Conservation (phyloP, 2,888 invertebrate species). For the Hoplodrina ambigua region DNA sequence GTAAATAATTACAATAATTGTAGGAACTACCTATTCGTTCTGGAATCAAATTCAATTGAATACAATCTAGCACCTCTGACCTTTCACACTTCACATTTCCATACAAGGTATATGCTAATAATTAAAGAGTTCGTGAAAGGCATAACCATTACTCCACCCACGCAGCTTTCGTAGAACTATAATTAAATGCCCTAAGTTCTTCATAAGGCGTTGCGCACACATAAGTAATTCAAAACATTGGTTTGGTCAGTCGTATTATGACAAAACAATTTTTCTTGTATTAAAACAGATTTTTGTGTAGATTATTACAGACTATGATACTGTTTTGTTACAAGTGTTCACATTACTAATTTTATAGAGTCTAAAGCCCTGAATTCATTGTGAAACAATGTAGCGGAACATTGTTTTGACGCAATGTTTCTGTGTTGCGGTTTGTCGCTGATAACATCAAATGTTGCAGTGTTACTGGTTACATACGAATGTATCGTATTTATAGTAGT, state of each 20-base stretch:
- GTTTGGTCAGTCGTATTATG: too few relatives aligned
- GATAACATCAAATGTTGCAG: too few relatives aligned
- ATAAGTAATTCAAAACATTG: background rate
- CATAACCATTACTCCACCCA: slow-evolving; percentile 24
- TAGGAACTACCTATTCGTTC: background rate
- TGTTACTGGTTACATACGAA: background rate
- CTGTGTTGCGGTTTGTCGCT: background rate
- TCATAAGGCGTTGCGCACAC: background rate
- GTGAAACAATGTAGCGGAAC: background rate
- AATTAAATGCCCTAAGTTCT: background rate
- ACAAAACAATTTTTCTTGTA: too few relatives aligned
- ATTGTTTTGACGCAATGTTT: background rate
- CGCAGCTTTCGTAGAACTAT: background rate
- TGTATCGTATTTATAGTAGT: background rate
- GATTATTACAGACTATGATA: background rate
- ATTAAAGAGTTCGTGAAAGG: slow-evolving; percentile 8
- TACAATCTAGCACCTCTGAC: background rate
- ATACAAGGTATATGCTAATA: slow-evolving; percentile 1
- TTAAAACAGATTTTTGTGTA: background rate
- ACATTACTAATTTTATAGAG: too few relatives aligned
- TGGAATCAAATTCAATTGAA: slow-evolving; percentile 17
- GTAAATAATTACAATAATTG: background rate
- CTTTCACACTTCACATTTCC: slow-evolving; percentile 17
- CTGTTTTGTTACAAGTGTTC: background rate
- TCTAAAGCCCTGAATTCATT: background rate